These are phyloP conservation scores for Paracentrotus lividus DNA, from an alignment of 53 echinoderm and acorn worm species.

Conservation along the genomic window DNA sequence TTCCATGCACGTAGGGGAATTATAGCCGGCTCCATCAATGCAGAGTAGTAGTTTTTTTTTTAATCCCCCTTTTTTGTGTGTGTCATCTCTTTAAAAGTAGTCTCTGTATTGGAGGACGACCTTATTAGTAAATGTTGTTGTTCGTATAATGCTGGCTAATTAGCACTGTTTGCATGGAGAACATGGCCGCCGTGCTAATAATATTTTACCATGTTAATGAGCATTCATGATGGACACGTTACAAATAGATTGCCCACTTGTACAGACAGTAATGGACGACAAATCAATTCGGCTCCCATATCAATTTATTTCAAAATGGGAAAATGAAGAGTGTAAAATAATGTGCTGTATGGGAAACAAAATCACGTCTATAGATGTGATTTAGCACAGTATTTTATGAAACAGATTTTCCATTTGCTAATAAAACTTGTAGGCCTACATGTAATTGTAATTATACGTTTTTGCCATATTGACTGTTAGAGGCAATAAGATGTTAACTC, in stretches of 20 bases:
- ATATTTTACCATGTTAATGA: constrained; percentile 27
- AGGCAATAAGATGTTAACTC: too few species aligned
- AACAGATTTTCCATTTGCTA: background rate
- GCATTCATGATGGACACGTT: background rate
- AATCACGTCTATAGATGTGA: background rate
- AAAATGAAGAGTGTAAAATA: background rate
- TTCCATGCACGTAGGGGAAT: constrained; percentile 22
- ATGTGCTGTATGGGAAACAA: background rate
- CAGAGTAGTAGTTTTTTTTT: constrained; percentile 9
- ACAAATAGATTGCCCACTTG: constrained; percentile 33
- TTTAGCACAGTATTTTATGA: background rate
- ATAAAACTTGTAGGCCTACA: too few species aligned
- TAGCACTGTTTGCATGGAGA: constrained; percentile 46
- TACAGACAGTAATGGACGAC: background rate
- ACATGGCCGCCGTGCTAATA: background rate
- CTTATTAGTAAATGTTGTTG: constrained; percentile 55
- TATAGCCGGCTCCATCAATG: background rate
- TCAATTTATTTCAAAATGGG: background rate
- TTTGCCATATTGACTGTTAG: too few species aligned
- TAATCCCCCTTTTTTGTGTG: background rate
- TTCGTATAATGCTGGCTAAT: constrained; percentile 24
- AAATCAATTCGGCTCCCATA: background rate
- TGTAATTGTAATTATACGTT: too few species aligned
- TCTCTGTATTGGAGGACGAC: background rate
- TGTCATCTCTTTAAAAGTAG: background rate